A percentile compares a stretch with the other conserved stretches of the same genome.
phyloP scores from a whole-genome alignment of 2,888 invertebrate species.

The Laspeyria flexula region DNA sequence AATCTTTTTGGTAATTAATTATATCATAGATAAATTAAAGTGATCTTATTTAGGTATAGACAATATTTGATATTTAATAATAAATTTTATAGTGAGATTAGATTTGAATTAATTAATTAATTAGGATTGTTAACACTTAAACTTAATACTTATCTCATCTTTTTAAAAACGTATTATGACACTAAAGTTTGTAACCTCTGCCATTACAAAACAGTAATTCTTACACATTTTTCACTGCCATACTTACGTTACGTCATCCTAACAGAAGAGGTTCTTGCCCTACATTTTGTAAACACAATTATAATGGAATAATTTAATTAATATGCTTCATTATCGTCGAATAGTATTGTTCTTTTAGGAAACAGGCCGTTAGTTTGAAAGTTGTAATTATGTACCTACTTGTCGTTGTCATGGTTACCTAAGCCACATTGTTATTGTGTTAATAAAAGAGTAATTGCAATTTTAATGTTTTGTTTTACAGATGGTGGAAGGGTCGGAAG shows the following conservation, averaged over 20 bases:
- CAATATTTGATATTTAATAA: too few relatives aligned
- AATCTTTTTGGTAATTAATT: too few relatives aligned
- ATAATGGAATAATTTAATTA: conserved; percentile 18
- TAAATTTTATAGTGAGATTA: too few relatives aligned
- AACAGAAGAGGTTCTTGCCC: conserved; percentile 7
- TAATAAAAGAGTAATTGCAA: background rate
- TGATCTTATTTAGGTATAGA: too few relatives aligned
- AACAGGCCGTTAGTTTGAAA: conserved; percentile 3
- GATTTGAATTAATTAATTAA: too few relatives aligned
- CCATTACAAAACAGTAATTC: conserved; percentile 18
- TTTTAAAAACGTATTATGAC: background rate
- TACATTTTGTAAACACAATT: conserved; percentile 10
- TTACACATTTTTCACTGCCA: conserved; percentile 15
- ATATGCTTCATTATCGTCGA: conserved; percentile 12
- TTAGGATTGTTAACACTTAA: too few relatives aligned
- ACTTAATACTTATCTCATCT: too few relatives aligned
- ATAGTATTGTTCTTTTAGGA: conserved; percentile 7
- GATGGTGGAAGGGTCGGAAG: too few relatives aligned
- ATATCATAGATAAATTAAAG: too few relatives aligned
- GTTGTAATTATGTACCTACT: conserved; percentile 5
- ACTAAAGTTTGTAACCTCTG: background rate
- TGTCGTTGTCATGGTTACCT: background rate
- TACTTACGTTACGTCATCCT: conserved; percentile 18
- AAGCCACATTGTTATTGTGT: conserved; percentile 1
- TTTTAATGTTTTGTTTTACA: background rate